These are phyloP conservation scores for Vidua chalybeata DNA, from an alignment of 2,113 vertebrate genomes.

Conservation along the genomic window DNA sequence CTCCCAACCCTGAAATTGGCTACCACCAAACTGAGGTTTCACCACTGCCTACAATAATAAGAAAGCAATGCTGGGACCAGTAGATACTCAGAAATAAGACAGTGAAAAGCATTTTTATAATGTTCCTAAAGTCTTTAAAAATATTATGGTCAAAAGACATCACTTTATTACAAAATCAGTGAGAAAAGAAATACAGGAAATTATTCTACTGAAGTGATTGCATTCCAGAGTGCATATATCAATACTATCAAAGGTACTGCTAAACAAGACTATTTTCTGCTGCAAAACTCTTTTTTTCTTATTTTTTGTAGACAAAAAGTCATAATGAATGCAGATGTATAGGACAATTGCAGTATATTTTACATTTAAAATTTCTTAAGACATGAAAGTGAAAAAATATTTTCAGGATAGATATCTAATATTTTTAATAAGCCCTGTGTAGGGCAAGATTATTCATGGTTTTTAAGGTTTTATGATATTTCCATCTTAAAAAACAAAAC, in stretches of 20 bases:
- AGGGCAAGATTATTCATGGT: rapidly evolving
- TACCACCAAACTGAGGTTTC: background rate
- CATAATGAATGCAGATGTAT: background rate
- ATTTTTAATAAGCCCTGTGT: background rate
- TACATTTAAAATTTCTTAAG: background rate
- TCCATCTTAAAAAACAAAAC: background rate
- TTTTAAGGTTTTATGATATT: background rate
- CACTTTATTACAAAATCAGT: background rate
- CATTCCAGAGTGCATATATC: background rate
- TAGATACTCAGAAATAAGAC: background rate
- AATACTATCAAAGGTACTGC: background rate
- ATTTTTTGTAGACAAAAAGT: background rate
- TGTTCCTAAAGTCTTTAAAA: background rate
- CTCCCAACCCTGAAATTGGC: background rate
- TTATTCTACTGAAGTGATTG: background rate
- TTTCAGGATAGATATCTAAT: background rate
- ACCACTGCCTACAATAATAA: background rate
- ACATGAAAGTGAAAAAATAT: background rate
- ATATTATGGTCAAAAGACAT: background rate
- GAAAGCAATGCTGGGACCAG: background rate
- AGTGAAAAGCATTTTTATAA: background rate
- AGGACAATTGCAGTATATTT: background rate
- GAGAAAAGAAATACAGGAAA: background rate
- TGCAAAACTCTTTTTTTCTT: background rate
- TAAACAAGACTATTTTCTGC: background rate